These are phyloP conservation scores for Psix sp. DNA, from an alignment of 1,140 invertebrate species.

Conservation along the genomic window DNA sequence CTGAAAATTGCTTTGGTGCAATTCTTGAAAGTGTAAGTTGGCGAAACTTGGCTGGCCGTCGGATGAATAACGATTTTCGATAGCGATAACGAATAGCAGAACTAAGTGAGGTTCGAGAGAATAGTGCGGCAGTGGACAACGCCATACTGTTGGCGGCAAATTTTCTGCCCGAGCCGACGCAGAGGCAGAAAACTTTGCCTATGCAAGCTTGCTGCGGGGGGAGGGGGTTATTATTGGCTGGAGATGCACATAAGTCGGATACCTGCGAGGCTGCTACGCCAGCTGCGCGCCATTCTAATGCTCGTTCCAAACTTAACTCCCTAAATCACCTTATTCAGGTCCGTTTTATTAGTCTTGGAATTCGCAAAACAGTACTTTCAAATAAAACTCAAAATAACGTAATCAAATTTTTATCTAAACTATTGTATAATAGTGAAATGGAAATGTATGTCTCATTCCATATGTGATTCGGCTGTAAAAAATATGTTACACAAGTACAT, in stretches of 20 bases:
- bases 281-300: slow-evolving; percentile 53
- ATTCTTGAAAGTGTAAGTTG: slow-evolving; percentile 29
- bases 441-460: too few relatives aligned
- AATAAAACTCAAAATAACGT: background rate
- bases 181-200: slow-evolving; percentile 55
- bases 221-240: slow-evolving; percentile 56
- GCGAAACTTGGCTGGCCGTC: slow-evolving; percentile 35
- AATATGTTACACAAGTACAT: too few relatives aligned
- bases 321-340: slow-evolving; percentile 49
- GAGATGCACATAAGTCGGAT: slow-evolving; percentile 32
- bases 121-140: slow-evolving; percentile 56
- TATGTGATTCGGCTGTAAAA: too few relatives aligned
- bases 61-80: slow-evolving; percentile 66
- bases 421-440: too few relatives aligned
- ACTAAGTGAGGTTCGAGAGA: slow-evolving; percentile 47
- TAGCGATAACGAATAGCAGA: slow-evolving; percentile 57
- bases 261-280: slow-evolving; percentile 22
- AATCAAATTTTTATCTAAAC: too few relatives aligned
- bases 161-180: slow-evolving; percentile 42
- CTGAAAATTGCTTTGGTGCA: too few relatives aligned
- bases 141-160: slow-evolving; percentile 50
- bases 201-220: slow-evolving; percentile 49
- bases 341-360: slow-evolving; percentile 18
- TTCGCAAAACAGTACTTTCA: slow-evolving; percentile 3
- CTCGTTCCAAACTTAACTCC: slow-evolving; percentile 48